Evolutionary conservation across 2,797 vertebrate species (phyloP).

Genomic region (Ceryle rudis): DNA sequence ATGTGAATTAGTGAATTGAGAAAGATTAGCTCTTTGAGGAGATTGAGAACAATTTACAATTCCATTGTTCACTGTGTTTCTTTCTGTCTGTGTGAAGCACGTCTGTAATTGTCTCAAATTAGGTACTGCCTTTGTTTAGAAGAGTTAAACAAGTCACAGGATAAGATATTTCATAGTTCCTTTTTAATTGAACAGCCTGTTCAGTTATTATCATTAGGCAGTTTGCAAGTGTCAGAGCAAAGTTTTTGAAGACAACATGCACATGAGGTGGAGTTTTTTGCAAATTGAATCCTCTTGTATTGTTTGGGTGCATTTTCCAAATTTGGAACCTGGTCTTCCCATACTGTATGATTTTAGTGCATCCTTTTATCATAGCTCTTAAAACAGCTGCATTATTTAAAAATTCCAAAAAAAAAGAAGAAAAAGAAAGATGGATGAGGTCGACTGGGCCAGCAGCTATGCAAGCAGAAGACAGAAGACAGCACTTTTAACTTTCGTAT

Average conservation of each 20-base stretch:
- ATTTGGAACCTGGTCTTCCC: neutral
- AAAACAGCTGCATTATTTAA: neutral
- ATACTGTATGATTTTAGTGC: neutral
- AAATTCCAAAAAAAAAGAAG: neutral
- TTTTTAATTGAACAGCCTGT: slow-evolving; percentile 40
- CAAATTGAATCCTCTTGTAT: neutral
- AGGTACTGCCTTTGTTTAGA: slow-evolving; percentile 37
- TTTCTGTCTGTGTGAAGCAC: slow-evolving; percentile 1
- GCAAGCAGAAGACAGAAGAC: neutral
- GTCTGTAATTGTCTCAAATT: slow-evolving; percentile 59
- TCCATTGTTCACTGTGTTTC: neutral
- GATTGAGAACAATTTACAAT: slow-evolving; percentile 40
- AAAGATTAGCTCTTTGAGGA: slow-evolving; percentile 18
- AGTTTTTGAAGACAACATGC: neutral
- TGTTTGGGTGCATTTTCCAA: neutral
- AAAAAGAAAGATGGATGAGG: neutral
- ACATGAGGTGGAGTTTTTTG: neutral
- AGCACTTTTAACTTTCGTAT: neutral
- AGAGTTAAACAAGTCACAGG: slow-evolving; percentile 37
- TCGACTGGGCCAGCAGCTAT: neutral
- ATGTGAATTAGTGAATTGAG: slow-evolving; percentile 14
- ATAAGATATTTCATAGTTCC: slow-evolving; percentile 23
- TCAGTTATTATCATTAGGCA: slow-evolving; percentile 27
- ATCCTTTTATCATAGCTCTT: neutral
- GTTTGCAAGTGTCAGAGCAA: slow-evolving; percentile 21